Percentiles rank a stretch among this genome's conserved stretches.
Evolutionary conservation across 2,113 vertebrate species (phyloP).

Genomic region (Pachyramphus minor): DNA sequence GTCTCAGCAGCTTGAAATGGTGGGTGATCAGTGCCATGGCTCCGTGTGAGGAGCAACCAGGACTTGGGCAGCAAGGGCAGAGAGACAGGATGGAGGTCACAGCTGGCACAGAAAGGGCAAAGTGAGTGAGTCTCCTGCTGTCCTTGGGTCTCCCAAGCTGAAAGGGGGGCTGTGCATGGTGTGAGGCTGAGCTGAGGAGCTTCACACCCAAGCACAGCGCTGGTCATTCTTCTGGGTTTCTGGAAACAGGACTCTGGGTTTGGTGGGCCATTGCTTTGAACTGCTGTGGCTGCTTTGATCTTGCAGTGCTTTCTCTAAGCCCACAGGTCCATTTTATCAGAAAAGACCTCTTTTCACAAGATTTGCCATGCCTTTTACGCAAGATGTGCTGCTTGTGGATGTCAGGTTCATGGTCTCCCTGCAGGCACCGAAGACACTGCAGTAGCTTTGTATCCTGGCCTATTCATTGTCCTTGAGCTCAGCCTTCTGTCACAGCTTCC

Average conservation of each 20-base stretch:
- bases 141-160: not conserved
- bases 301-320: not conserved
- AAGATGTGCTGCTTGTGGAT: not conserved
- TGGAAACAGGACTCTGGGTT: not conserved
- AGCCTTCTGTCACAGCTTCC: not conserved
- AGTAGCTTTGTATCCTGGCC: not conserved
- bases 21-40: fast-evolving
- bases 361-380: not conserved
- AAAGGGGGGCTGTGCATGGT: fast-evolving
- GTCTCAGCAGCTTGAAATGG: not conserved
- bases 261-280: not conserved
- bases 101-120: not conserved
- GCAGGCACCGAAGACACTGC: not conserved
- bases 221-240: not conserved
- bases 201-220: not conserved
- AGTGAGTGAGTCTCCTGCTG: not conserved
- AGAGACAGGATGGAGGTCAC: not conserved
- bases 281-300: fast-evolving
- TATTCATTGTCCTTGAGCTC: not conserved
- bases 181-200: not conserved
- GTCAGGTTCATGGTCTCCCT: not conserved
- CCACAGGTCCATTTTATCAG: not conserved
- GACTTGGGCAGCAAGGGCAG: not conserved
- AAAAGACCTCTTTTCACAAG: not conserved
- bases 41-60: not conserved